Conservation (phyloP, 2,797 vertebrate genomes). For the Orestias chungarensis region DNA sequence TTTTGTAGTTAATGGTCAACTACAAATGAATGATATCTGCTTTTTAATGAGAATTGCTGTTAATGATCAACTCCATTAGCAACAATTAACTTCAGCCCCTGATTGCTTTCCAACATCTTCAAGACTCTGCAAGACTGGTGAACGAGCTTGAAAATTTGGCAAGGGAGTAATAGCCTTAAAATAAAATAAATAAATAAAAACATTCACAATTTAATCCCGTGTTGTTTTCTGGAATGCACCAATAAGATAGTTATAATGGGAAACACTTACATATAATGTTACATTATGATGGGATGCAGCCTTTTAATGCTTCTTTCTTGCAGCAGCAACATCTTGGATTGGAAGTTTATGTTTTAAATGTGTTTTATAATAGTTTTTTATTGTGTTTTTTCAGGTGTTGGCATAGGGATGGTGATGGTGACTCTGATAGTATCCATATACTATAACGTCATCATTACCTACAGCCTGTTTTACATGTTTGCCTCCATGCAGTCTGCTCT, state of each 20-base stretch:
- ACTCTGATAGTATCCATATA: conserved; percentile 86
- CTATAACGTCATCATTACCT: conserved; percentile 93
- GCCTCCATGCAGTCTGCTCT: conserved; percentile 90
- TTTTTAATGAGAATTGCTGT: conserved; percentile 9
- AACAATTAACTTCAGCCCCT: conserved; percentile 5
- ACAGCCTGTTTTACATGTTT: conserved; percentile 94
- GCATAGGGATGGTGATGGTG: conserved; percentile 88
- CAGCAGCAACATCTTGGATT: neutral
- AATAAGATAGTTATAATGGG: neutral
- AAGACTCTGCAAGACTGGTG: neutral
- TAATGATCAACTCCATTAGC: conserved; percentile 21
- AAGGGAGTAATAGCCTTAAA: neutral
- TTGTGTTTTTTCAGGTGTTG: conserved; percentile 82
- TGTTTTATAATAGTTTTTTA: neutral
- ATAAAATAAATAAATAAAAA: neutral
- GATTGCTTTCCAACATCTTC: neutral
- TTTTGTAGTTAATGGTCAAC: conserved; percentile 11
- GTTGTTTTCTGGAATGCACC: neutral
- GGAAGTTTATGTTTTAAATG: neutral
- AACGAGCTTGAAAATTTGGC: neutral
- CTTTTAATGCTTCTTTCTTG: neutral
- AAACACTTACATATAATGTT: neutral
- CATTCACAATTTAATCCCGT: neutral
- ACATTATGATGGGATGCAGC: neutral
- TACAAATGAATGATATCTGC: conserved; percentile 9